Evolutionary conservation across 2,888 invertebrate genomes (phyloP).

Genomic region (Caenorhabditis sp.): DNA sequence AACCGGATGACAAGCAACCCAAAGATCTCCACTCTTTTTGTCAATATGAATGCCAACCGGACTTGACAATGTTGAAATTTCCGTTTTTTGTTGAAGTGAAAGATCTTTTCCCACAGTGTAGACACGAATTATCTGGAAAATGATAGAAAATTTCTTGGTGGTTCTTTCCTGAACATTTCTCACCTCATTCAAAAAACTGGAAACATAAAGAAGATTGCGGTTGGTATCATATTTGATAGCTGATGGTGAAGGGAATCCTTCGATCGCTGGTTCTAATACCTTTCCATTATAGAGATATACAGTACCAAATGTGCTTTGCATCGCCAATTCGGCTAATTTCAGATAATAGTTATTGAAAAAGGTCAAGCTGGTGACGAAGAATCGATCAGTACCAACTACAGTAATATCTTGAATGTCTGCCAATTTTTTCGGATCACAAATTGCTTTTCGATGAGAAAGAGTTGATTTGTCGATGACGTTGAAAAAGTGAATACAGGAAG

Average conservation of each 20-base stretch:
- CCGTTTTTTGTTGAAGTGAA: conserved; percentile 41
- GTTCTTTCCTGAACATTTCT: background rate
- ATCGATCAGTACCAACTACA: conserved; percentile 63
- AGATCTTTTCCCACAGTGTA: conserved; percentile 58
- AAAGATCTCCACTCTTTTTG: conserved; percentile 40
- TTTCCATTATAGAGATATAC: conserved; percentile 65
- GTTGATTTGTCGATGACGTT: conserved; percentile 47
- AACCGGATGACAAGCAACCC: conserved; percentile 60
- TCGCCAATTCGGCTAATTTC: conserved; percentile 47
- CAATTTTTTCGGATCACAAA: conserved; percentile 43
- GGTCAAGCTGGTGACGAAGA: conserved; percentile 61
- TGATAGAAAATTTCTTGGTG: too few relatives aligned
- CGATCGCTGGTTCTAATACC: conserved; percentile 20
- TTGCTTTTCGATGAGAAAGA: conserved; percentile 53
- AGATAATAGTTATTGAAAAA: conserved; percentile 44
- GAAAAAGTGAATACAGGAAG: conserved; percentile 54
- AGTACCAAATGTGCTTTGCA: conserved; percentile 50
- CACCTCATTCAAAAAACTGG: conserved; percentile 58
- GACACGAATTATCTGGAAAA: conserved; percentile 47
- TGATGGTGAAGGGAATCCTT: conserved; percentile 50
- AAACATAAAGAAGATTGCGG: conserved; percentile 55
- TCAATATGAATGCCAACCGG: conserved; percentile 53
- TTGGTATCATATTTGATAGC: conserved; percentile 57
- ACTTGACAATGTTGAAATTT: conserved; percentile 60
- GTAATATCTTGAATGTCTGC: conserved; percentile 58